A percentile compares a stretch with the other conserved stretches of the same genome.
Conservation (phyloP, 2,888 invertebrate genomes). For the Xanthia togata region DNA sequence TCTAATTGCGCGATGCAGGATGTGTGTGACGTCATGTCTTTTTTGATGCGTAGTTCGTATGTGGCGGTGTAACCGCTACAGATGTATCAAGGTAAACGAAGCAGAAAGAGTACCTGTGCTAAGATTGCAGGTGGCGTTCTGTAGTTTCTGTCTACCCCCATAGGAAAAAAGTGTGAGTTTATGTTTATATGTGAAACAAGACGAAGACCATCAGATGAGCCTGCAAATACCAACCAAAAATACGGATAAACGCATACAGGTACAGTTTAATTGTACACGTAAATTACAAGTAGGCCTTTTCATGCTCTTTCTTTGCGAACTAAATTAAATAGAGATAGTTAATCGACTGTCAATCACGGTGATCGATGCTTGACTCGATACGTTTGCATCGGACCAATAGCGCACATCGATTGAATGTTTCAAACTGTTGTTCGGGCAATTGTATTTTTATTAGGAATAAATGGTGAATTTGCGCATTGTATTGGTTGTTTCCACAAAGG, state of each 20-base stretch:
- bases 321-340: conserved; percentile 65
- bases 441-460: conserved; percentile 7
- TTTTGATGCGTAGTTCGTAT: too few species aligned
- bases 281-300: conserved; percentile 26
- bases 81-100: too few species aligned
- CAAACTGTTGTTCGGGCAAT: conserved; percentile 12
- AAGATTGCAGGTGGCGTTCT: too few species aligned
- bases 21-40: too few species aligned
- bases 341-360: conserved; percentile 65
- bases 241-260: neutral
- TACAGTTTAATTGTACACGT: neutral
- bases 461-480: neutral
- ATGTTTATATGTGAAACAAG: neutral
- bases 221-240: neutral
- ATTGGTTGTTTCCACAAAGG: neutral
- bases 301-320: conserved; percentile 43
- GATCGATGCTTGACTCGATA: conserved; percentile 60
- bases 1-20: too few species aligned
- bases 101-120: too few species aligned
- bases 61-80: too few species aligned
- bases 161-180: too few species aligned
- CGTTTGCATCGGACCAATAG: conserved; percentile 43
- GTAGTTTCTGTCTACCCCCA: too few species aligned
- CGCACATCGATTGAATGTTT: conserved; percentile 21
- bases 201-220: neutral